Conservation (phyloP, 2,888 invertebrate genomes). For the Netelia melanura region DNA sequence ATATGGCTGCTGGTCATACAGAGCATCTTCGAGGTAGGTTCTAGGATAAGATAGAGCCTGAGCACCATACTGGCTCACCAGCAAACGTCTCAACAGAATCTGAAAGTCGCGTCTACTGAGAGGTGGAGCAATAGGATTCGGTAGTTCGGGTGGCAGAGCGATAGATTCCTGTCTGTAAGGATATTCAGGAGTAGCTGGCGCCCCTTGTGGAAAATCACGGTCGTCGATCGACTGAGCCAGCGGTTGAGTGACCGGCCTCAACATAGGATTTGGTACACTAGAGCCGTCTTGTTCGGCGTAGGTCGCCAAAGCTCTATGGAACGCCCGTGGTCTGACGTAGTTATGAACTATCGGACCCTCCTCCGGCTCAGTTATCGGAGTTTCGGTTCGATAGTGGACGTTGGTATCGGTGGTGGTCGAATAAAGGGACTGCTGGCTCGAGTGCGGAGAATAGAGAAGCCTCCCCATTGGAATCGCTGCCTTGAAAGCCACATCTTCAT, state of each 20-base stretch:
- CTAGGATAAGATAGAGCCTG: conserved; percentile 82
- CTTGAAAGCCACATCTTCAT: conserved; percentile 77
- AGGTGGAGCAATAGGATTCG: conserved; percentile 88
- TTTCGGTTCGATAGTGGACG: conserved; percentile 80
- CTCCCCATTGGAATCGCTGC: conserved; percentile 75
- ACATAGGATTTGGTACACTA: conserved; percentile 72
- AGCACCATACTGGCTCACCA: conserved; percentile 86
- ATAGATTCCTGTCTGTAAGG: conserved; percentile 75
- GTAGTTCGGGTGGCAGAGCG: conserved; percentile 85
- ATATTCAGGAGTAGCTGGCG: conserved; percentile 76
- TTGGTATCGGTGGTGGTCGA: conserved; percentile 77
- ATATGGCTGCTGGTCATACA: conserved; percentile 83
- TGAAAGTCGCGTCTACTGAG: conserved; percentile 91
- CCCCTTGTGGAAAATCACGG: conserved; percentile 74
- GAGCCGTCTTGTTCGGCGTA: conserved; percentile 74
- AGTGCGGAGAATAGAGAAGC: conserved; percentile 75
- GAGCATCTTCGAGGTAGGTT: conserved; percentile 82
- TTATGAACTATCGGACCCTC: conserved; percentile 75
- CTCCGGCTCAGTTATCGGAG: conserved; percentile 75
- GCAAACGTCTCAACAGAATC: conserved; percentile 88
- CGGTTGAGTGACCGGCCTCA: conserved; percentile 73
- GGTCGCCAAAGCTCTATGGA: conserved; percentile 73
- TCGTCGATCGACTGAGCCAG: conserved; percentile 74
- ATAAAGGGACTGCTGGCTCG: conserved; percentile 76
- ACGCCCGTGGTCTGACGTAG: conserved; percentile 75